phyloP scores from a whole-genome alignment of 2,888 invertebrate genomes.

The Spilosoma lubricipeda region DNA sequence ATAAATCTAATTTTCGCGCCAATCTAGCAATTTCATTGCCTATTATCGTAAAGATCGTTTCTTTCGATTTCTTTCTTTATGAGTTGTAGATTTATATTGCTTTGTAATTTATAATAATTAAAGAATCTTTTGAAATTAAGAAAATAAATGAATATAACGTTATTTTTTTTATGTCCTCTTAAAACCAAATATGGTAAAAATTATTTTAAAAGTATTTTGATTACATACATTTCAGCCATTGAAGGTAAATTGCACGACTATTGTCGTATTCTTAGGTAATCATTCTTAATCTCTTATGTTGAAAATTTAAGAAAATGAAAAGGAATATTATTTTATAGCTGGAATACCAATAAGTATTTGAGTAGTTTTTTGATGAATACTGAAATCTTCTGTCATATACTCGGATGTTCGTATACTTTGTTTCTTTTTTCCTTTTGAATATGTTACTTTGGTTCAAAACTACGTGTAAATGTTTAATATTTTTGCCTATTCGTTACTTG shows the following conservation, averaged over 20 bases:
- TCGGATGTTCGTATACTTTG: background rate
- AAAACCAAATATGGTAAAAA: background rate
- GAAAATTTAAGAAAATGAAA: background rate
- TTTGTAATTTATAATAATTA: slow-evolving; percentile 1
- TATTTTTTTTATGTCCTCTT: background rate
- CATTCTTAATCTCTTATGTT: background rate
- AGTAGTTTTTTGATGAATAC: background rate
- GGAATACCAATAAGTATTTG: background rate
- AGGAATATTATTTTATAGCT: background rate
- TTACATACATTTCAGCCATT: background rate
- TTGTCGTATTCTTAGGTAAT: background rate
- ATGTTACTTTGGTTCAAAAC: background rate
- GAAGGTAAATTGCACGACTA: background rate
- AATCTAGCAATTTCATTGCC: slow-evolving; percentile 25
- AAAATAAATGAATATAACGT: background rate
- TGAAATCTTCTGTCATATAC: background rate
- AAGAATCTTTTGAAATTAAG: slow-evolving; percentile 11
- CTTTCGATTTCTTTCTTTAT: slow-evolving; percentile 20
- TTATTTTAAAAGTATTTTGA: background rate
- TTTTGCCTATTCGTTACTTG: background rate
- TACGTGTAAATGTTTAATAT: background rate
- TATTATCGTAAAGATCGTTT: slow-evolving; percentile 31
- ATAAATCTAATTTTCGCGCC: slow-evolving; percentile 24
- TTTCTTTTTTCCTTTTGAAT: background rate
- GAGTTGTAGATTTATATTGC: slow-evolving; percentile 31